phyloP scores from a whole-genome alignment of 1,140 invertebrate genomes.

The Myzus persicae region DNA sequence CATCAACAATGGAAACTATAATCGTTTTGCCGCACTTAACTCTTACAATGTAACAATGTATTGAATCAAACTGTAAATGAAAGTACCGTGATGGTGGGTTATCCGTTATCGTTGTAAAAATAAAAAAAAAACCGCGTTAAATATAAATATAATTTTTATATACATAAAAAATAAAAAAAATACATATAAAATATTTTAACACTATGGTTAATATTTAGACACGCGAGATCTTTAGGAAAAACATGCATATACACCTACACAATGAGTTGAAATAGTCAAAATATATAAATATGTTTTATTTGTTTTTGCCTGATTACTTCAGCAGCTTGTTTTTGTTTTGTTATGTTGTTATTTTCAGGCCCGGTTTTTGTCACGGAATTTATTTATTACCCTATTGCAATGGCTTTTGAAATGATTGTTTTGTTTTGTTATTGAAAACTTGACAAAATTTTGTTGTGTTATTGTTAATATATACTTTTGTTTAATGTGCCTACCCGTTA shows the following conservation, averaged over 20 bases:
- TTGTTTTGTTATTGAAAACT: conserved; percentile 39
- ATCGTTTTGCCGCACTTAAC: background rate
- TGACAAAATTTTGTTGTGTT: conserved; percentile 16
- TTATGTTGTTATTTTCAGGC: conserved; percentile 35
- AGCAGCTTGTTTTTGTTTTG: conserved; percentile 55
- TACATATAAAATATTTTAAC: conserved; percentile 13
- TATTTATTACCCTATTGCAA: conserved; percentile 45
- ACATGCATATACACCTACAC: conserved; percentile 58
- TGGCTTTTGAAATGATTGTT: conserved; percentile 45
- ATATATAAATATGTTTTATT: conserved; percentile 43
- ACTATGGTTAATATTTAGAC: conserved; percentile 33
- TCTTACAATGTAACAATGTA: background rate
- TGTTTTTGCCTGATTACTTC: conserved; percentile 57
- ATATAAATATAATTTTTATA: no score
- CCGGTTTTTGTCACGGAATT: conserved; percentile 44
- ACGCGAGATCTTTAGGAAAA: conserved; percentile 56
- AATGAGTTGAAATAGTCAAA: background rate
- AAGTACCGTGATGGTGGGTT: conserved; percentile 55
- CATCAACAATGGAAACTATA: background rate
- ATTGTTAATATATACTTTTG: background rate
- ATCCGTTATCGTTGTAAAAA: conserved; percentile 48
- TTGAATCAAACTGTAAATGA: background rate
- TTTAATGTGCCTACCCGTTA: background rate
- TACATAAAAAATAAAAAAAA: conserved; percentile 2
- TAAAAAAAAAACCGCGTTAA: background rate